These are phyloP conservation scores for Micoletzkya japonica DNA, from an alignment of 2,888 invertebrate species.

Conservation along the genomic window DNA sequence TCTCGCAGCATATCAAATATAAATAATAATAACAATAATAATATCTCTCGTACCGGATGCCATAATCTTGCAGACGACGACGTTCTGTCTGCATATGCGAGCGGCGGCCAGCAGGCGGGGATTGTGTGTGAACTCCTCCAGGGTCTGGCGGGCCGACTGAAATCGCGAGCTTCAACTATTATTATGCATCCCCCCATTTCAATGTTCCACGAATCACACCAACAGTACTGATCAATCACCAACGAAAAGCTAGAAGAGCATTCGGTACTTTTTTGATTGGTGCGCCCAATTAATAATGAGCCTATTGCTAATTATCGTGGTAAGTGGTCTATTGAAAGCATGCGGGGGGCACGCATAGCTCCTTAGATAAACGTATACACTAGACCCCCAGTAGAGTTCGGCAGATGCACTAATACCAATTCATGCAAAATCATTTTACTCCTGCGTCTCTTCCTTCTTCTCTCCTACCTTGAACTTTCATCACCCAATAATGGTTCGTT, in stretches of 20 bases:
- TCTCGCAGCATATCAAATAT: not conserved
- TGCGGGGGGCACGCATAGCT: no score
- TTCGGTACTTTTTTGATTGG: no score
- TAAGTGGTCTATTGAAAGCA: no score
- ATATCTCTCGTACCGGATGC: slow-evolving; percentile 6
- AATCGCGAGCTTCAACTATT: not conserved
- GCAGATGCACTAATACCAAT: no score
- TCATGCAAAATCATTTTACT: no score
- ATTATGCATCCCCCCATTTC: not conserved
- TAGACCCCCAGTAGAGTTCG: no score
- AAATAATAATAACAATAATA: not conserved
- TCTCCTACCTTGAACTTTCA: not conserved
- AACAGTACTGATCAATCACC: not conserved
- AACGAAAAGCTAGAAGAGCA: no score
- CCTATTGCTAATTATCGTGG: no score
- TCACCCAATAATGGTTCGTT: not conserved
- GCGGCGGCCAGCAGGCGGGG: slow-evolving; percentile 3
- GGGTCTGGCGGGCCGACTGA: slow-evolving; percentile 4
- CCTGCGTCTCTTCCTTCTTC: no score
- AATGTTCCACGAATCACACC: not conserved
- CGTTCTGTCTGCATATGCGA: slow-evolving; percentile 16
- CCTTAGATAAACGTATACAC: no score
- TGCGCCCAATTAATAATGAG: no score
- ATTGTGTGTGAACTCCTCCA: not conserved
- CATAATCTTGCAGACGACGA: slow-evolving; percentile 23